Evolutionary conservation across 2,888 invertebrate species (phyloP).

Genomic region (Drosophila macrospina): DNA sequence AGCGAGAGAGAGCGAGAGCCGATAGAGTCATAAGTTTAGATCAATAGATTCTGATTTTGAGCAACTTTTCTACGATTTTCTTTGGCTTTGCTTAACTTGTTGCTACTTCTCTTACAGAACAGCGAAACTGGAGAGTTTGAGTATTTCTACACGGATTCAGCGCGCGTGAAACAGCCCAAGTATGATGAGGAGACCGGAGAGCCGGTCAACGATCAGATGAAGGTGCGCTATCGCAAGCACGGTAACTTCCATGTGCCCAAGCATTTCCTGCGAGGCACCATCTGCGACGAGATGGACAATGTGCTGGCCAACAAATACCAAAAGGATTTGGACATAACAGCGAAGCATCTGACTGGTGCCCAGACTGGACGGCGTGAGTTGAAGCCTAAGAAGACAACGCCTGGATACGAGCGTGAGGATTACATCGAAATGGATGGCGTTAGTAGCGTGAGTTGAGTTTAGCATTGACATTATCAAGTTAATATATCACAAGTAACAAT

Average conservation of each 20-base stretch:
- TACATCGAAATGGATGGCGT: conserved; percentile 83
- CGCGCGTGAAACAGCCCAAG: conserved; percentile 64
- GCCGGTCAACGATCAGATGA: conserved; percentile 78
- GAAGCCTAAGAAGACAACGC: conserved; percentile 36
- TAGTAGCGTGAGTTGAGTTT: conserved; percentile 70
- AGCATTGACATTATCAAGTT: not conserved
- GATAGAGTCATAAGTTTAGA: not conserved
- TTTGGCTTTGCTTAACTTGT: not conserved
- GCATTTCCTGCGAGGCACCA: conserved; percentile 74
- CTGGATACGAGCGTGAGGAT: conserved; percentile 78
- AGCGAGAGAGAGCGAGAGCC: not conserved
- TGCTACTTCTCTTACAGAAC: conserved; percentile 72
- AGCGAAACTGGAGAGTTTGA: conserved; percentile 84
- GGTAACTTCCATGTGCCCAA: conserved; percentile 84
- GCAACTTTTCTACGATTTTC: not conserved
- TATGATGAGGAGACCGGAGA: conserved; percentile 85
- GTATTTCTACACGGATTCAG: conserved; percentile 70
- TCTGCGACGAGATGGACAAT: conserved; percentile 77
- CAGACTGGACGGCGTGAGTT: not conserved
- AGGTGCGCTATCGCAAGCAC: conserved; percentile 82
- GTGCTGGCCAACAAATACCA: conserved; percentile 65
- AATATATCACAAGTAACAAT: not conserved
- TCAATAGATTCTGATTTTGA: not conserved
- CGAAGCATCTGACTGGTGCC: conserved; percentile 39
- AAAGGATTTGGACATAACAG: conserved; percentile 47